Conservation (phyloP, 2,888 invertebrate genomes). For the Oxytorus armatus region DNA sequence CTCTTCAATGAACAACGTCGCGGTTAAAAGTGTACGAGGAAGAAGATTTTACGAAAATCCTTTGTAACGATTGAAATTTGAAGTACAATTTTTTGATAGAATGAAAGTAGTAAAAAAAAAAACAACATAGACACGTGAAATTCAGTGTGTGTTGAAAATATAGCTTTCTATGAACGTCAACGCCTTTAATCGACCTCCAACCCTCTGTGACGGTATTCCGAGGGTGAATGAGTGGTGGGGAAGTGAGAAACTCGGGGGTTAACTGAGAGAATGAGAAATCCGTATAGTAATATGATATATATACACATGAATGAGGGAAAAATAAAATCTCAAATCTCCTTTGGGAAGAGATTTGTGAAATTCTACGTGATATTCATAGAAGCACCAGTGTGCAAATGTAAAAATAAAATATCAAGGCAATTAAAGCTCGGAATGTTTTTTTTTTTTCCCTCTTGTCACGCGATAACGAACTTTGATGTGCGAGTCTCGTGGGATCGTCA, state of each 20-base stretch:
- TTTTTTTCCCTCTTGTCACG: conserved; percentile 10
- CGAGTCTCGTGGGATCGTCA: background rate
- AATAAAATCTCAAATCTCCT: conserved; percentile 26
- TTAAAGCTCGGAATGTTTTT: conserved; percentile 1
- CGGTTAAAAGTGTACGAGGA: background rate
- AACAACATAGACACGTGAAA: conserved; percentile 34
- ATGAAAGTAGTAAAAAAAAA: background rate
- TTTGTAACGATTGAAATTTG: background rate
- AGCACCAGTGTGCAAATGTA: background rate
- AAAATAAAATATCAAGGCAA: background rate
- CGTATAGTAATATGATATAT: conserved; percentile 14
- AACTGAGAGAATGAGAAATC: conserved; percentile 44
- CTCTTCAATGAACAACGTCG: background rate
- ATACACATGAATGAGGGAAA: background rate
- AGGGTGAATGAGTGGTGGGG: conserved; percentile 58
- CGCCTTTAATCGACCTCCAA: conserved; percentile 65
- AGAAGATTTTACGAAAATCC: background rate
- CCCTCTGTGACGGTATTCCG: conserved; percentile 52
- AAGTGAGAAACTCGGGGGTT: conserved; percentile 23
- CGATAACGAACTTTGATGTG: conserved; percentile 17
- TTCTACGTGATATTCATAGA: conserved; percentile 3
- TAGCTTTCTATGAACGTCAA: conserved; percentile 51
- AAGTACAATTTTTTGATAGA: background rate
- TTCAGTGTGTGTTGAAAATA: conserved; percentile 38
- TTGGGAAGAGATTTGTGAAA: conserved; percentile 23